Conservation (phyloP, 2,888 invertebrate genomes). For the Papilio gigon region DNA sequence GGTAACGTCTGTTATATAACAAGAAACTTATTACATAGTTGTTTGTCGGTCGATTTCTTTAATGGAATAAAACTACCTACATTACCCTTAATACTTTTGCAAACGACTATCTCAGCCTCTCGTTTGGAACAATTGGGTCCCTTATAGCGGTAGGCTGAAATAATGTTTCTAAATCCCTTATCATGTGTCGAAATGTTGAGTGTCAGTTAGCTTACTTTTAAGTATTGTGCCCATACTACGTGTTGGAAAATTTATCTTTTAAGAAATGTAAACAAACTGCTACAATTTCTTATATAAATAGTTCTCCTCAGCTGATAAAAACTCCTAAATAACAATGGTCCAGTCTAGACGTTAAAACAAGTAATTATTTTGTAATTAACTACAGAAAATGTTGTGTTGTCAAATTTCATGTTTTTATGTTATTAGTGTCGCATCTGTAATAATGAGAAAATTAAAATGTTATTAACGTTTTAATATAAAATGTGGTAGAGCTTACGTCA, state of each 20-base stretch:
- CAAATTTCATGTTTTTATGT: neutral
- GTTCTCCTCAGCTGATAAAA: too few species aligned
- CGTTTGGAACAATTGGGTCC: neutral
- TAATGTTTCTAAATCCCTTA: neutral
- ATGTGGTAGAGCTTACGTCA: neutral
- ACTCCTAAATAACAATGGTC: too few species aligned
- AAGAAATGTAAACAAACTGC: too few species aligned
- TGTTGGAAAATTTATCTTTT: too few species aligned
- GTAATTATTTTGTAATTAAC: too few species aligned
- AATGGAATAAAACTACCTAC: neutral
- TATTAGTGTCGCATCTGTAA: neutral
- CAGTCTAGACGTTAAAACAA: too few species aligned
- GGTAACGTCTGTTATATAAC: neutral
- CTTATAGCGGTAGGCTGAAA: neutral
- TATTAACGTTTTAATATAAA: neutral
- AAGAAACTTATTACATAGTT: neutral
- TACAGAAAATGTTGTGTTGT: too few species aligned
- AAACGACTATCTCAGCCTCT: neutral
- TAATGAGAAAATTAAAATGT: neutral
- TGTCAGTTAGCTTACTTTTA: neutral
- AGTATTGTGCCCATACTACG: neutral
- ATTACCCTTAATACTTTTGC: neutral
- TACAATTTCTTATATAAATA: too few species aligned
- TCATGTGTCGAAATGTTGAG: neutral
- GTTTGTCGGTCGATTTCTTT: neutral